Conservation (phyloP, 1,140 invertebrate genomes). For the Rhagoletis pomonella region DNA sequence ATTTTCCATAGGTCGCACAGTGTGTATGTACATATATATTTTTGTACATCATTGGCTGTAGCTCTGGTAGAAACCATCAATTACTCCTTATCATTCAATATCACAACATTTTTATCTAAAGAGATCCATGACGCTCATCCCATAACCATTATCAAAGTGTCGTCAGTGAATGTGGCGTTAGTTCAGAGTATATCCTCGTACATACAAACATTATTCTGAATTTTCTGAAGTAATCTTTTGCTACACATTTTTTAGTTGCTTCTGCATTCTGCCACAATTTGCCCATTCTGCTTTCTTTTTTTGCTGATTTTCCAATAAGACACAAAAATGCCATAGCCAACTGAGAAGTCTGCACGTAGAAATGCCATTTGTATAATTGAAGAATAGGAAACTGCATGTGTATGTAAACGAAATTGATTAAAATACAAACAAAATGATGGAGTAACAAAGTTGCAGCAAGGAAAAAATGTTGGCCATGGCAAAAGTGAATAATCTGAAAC, state of each 20-base stretch:
- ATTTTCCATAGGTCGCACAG: no score
- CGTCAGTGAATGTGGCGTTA: background rate
- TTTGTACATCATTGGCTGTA: background rate
- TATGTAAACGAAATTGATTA: conserved; percentile 57
- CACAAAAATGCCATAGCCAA: conserved; percentile 14
- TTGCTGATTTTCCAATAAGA: conserved; percentile 24
- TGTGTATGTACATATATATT: no score
- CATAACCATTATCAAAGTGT: conserved; percentile 5
- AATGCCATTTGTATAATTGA: conserved; percentile 68
- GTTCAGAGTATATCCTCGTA: background rate
- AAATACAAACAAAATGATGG: background rate
- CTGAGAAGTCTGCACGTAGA: conserved; percentile 23
- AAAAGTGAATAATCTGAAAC: conserved; percentile 24
- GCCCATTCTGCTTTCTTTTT: background rate
- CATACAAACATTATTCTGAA: background rate
- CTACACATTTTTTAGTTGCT: background rate
- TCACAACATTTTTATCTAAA: background rate
- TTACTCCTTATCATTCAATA: conserved; percentile 24
- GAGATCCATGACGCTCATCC: background rate
- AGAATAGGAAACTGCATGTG: conserved; percentile 69
- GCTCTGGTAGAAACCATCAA: background rate
- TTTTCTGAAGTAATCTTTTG: background rate
- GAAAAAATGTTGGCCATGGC: background rate
- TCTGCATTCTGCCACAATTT: background rate
- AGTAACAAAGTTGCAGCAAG: background rate